phyloP scores from a whole-genome alignment of 2,797 vertebrate species.

The Xenentodon cancila region DNA sequence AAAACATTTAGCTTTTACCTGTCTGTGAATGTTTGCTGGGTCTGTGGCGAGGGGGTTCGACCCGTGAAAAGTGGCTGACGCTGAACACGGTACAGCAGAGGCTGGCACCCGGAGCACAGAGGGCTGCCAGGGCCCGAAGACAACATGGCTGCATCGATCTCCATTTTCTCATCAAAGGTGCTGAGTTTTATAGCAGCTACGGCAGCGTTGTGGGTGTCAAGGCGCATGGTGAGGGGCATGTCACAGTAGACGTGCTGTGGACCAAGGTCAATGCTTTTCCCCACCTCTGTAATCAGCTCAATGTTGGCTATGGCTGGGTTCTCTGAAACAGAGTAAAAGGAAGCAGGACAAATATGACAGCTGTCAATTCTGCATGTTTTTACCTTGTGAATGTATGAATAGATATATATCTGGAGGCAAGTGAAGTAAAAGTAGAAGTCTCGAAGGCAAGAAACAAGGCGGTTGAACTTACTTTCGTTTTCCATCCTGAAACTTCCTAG shows the following conservation, averaged over 20 bases:
- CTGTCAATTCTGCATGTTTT: not conserved
- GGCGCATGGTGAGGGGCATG: constrained; percentile 88
- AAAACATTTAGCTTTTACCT: constrained; percentile 69
- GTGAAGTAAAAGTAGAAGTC: not conserved
- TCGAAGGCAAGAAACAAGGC: not conserved
- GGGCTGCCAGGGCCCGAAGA: constrained; percentile 84
- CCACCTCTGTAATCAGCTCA: constrained; percentile 86
- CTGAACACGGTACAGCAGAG: constrained; percentile 84
- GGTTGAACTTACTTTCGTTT: too few relatives aligned
- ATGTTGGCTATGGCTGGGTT: constrained; percentile 85
- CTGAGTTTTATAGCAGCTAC: constrained; percentile 87
- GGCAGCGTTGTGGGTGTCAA: constrained; percentile 81
- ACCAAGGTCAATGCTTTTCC: constrained; percentile 86
- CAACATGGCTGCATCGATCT: constrained; percentile 92
- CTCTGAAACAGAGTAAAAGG: constrained; percentile 42
- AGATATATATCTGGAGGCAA: not conserved
- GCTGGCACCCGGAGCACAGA: constrained; percentile 86
- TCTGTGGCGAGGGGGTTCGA: constrained; percentile 68
- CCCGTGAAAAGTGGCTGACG: constrained; percentile 84
- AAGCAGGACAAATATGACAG: not conserved
- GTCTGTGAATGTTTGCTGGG: constrained; percentile 84
- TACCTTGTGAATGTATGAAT: not conserved
- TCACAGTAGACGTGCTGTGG: constrained; percentile 91
- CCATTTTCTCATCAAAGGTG: constrained; percentile 95
- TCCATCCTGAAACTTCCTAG: too few relatives aligned